Evolutionary conservation across 64 coral and sea anemone genomes (phyloP).

Genomic region (Dendronephthya gigantea): DNA sequence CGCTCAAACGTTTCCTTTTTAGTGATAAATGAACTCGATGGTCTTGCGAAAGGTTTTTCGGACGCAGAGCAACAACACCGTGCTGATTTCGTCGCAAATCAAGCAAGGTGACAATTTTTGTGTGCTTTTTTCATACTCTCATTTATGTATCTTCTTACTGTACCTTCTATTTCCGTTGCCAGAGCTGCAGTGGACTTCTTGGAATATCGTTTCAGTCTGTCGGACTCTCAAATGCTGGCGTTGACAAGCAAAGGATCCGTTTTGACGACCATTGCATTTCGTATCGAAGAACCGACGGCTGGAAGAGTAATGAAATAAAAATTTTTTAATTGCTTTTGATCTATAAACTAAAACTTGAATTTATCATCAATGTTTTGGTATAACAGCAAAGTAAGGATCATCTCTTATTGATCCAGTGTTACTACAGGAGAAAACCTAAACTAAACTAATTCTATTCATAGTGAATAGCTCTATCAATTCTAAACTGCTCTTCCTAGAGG

Average conservation of each 20-base stretch:
- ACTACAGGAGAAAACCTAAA: too few species aligned
- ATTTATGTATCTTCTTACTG: not conserved
- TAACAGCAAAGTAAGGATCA: too few species aligned
- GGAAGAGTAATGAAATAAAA: slow-evolving; percentile 43
- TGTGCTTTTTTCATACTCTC: not conserved
- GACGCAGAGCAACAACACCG: slow-evolving; percentile 27
- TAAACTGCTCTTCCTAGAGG: too few species aligned
- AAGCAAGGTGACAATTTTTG: slow-evolving; percentile 49
- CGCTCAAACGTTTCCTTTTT: too few species aligned
- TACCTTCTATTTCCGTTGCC: not conserved
- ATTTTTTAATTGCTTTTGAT: not conserved
- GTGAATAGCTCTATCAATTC: too few species aligned
- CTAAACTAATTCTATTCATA: too few species aligned
- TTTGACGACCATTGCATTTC: slow-evolving; percentile 80
- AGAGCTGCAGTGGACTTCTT: slow-evolving; percentile 83
- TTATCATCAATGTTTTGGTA: not conserved
- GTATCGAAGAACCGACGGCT: slow-evolving; percentile 80
- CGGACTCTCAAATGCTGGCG: slow-evolving; percentile 58
- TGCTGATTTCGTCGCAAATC: slow-evolving; percentile 60
- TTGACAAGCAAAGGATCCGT: slow-evolving; percentile 87
- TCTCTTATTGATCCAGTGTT: not conserved
- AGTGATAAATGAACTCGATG: slow-evolving; percentile 99
- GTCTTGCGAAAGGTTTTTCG: slow-evolving; percentile 59
- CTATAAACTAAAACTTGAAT: not conserved
- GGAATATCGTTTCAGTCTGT: slow-evolving; percentile 71